Percentiles rank a stretch among this genome's conserved stretches.
Conservation (phyloP, 2,113 vertebrate species). For the Macquaria australasica region DNA sequence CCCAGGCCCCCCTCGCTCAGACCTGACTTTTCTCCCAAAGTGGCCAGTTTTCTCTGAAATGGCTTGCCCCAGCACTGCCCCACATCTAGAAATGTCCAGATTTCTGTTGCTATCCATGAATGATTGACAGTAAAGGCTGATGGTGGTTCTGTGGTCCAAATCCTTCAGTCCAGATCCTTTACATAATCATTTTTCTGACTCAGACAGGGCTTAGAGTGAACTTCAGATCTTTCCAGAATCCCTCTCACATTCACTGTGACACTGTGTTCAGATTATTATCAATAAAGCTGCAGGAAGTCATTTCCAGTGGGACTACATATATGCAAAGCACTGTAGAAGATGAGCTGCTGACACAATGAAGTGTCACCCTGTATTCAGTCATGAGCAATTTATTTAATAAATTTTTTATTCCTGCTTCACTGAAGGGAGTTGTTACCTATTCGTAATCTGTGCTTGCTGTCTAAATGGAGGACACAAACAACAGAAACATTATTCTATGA, state of each 20-base stretch:
- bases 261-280: background rate
- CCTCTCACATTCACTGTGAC: background rate
- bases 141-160: background rate
- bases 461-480: background rate
- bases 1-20: background rate
- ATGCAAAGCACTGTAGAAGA: conserved; percentile 1
- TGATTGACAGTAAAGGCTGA: background rate
- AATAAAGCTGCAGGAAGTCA: background rate
- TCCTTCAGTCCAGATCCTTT: background rate
- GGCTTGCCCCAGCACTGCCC: background rate
- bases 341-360: background rate
- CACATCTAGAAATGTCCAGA: background rate
- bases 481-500: background rate
- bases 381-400: background rate
- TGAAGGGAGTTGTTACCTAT: background rate
- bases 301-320: conserved; percentile 1
- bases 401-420: background rate
- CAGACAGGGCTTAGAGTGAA: background rate
- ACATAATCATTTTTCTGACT: background rate
- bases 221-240: background rate
- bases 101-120: background rate
- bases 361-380: background rate
- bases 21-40: conserved; percentile 10
- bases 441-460: background rate
- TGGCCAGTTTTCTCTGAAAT: background rate